Evolutionary conservation across 2,888 invertebrate genomes (phyloP).

Genomic region (Eledona agricola): DNA sequence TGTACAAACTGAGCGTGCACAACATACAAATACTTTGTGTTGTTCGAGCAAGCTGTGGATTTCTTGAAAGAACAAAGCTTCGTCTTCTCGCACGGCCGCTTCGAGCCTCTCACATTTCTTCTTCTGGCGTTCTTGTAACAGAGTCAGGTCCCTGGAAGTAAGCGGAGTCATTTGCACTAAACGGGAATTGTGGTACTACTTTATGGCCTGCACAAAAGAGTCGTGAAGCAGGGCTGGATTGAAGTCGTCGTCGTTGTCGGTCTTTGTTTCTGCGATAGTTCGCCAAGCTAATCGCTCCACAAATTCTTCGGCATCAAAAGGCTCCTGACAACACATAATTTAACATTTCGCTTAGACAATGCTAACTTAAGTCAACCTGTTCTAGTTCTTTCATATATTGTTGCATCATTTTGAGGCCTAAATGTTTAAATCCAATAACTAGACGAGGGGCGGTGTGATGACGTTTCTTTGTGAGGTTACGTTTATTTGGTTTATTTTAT

Average conservation of each 20-base stretch:
- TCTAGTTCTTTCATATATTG: constrained; percentile 89
- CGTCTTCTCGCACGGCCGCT: constrained; percentile 83
- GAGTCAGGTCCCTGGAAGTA: constrained; percentile 66
- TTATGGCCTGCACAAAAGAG: constrained; percentile 93
- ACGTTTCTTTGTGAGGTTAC: too few species aligned
- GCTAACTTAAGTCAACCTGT: constrained; percentile 74
- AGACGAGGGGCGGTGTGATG: too few species aligned
- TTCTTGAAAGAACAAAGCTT: constrained; percentile 82
- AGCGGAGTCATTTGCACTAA: constrained; percentile 9
- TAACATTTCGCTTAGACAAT: constrained; percentile 3
- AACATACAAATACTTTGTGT: constrained; percentile 71
- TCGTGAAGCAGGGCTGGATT: constrained; percentile 89
- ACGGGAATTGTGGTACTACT: constrained; percentile 63
- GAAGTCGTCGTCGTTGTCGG: constrained; percentile 76
- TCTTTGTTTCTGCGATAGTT: constrained; percentile 77
- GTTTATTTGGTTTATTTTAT: too few species aligned
- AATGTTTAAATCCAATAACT: too few species aligned
- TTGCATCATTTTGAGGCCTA: constrained; percentile 80
- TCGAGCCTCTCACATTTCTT: constrained; percentile 87
- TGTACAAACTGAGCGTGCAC: not conserved
- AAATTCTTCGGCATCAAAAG: constrained; percentile 97
- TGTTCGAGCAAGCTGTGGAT: constrained; percentile 84
- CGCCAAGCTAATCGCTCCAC: constrained; percentile 96
- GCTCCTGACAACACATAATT: constrained; percentile 73
- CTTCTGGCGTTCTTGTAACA: constrained; percentile 84